These are phyloP conservation scores for Carcina quercana DNA, from an alignment of 2,888 invertebrate genomes.

Conservation along the genomic window DNA sequence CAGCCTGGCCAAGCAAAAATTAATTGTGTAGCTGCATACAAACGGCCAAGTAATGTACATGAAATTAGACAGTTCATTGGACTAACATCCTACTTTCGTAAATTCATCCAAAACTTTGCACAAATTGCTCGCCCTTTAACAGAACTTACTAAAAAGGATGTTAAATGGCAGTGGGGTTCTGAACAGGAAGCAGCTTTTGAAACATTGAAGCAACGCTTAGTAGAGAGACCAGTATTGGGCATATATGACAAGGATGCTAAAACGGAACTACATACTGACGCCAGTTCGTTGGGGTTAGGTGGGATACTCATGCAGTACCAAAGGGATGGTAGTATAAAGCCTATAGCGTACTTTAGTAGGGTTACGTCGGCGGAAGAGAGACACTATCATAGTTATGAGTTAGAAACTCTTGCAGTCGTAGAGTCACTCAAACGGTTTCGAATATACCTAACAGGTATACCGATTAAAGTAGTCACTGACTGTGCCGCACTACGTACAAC, in stretches of 20 bases:
- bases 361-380: background rate
- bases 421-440: slow-evolving; percentile 7
- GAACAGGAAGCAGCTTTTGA: slow-evolving; percentile 18
- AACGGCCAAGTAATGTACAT: background rate
- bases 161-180: slow-evolving; percentile 12
- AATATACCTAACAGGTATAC: slow-evolving; percentile 11
- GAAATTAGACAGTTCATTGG: slow-evolving; percentile 1
- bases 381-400: slow-evolving; percentile 1
- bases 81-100: slow-evolving; percentile 5
- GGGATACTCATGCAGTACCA: slow-evolving; percentile 23
- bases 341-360: slow-evolving; percentile 3
- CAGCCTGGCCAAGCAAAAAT: slow-evolving; percentile 2
- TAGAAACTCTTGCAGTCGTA: slow-evolving; percentile 19
- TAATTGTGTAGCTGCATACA: background rate
- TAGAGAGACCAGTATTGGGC: slow-evolving; percentile 18
- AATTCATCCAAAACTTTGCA: slow-evolving; percentile 5
- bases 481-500: slow-evolving; percentile 22
- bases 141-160: background rate
- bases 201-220: slow-evolving; percentile 16
- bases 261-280: slow-evolving; percentile 29
- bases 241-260: slow-evolving; percentile 16
- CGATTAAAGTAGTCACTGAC: slow-evolving; percentile 14
- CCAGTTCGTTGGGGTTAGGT: slow-evolving; percentile 21
- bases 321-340: background rate
- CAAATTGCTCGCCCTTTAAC: slow-evolving; percentile 3